A percentile compares a stretch with the other conserved stretches of the same genome.
Evolutionary conservation across 2,888 invertebrate genomes (phyloP).

Genomic region (Volucella bombylans): DNA sequence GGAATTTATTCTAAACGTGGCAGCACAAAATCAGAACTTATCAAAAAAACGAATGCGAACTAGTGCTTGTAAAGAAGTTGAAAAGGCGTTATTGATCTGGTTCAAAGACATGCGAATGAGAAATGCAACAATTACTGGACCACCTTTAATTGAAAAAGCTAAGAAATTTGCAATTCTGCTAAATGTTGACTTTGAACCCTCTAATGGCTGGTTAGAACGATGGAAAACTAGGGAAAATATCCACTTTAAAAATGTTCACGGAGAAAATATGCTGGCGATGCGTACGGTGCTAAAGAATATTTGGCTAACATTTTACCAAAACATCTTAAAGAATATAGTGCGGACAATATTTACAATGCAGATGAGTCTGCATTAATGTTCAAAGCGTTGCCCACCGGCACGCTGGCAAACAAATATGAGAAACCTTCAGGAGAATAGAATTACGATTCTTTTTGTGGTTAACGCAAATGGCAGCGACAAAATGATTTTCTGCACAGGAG

Average conservation of each 20-base stretch:
- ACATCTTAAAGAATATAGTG: slow-evolving; percentile 43
- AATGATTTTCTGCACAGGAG: slow-evolving; percentile 15
- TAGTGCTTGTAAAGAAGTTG: not conserved
- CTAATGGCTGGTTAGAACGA: not conserved
- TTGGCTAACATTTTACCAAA: slow-evolving; percentile 27
- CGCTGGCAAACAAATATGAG: slow-evolving; percentile 7
- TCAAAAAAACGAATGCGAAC: slow-evolving; percentile 4
- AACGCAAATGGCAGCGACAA: slow-evolving; percentile 52
- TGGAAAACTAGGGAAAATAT: slow-evolving; percentile 53
- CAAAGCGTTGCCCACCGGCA: slow-evolving; percentile 41
- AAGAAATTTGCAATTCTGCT: too few species aligned
- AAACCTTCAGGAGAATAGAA: slow-evolving; percentile 25
- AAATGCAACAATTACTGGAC: not conserved
- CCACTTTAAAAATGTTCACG: slow-evolving; percentile 37
- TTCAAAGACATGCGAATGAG: not conserved
- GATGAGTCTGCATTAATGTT: slow-evolving; percentile 63
- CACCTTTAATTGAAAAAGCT: too few species aligned
- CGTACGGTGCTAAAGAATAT: slow-evolving; percentile 48
- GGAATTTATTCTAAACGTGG: not conserved
- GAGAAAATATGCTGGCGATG: slow-evolving; percentile 47
- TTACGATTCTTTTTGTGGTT: slow-evolving; percentile 43
- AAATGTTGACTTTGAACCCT: not conserved
- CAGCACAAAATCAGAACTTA: slow-evolving; percentile 7
- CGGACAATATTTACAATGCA: slow-evolving; percentile 59
- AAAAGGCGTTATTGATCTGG: not conserved